Evolutionary conservation across 2,113 vertebrate genomes (phyloP), one percentile per base, ranked within the genome.

Genomic region (Zapus hudsonius): DNA sequence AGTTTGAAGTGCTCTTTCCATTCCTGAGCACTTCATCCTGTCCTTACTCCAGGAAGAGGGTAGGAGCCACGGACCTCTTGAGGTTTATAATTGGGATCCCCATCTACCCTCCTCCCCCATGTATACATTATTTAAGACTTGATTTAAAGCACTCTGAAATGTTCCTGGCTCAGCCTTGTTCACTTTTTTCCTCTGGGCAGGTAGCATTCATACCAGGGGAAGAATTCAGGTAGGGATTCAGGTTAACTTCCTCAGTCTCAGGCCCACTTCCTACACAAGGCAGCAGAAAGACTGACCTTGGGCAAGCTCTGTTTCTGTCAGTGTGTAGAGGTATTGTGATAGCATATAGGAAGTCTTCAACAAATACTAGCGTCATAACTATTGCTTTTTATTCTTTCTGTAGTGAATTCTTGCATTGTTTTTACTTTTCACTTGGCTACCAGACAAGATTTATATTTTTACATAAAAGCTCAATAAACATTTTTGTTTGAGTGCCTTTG

Each of bases 401-500:
- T 29, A 13, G 74, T 81, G 57, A 61, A 57, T 23, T 79, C 63
- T 81, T 76, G 5, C 7, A 13, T 20, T 76, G 67, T 84, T 74
- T 88, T 94, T 61, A 75, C 38, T 67, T 88, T 91, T 81, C 42
- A 25, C 59, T 79, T 96, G 75, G 61, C 84, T 79, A 23, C 36
- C 23, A 81, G 38, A 11, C 52, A 93, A 44, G 47, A 27, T 81
- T 75, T 87, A 36, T 80, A 33, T 84, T 15, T 93, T 89, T 76
- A 42, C 36, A 8, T 81, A 42, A n/a, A 52, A 63, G 19, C 2
- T 63, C 8, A 73, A 5, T 72, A 80, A 85, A 63, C 86, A 75
- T 79, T 70, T 89, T 36, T 82, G 55, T 92, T 85, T 76, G 61
- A 67, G 36, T 84, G 44, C 40, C 59, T 59, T 83, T 42, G 36